Evolutionary conservation across 2,113 vertebrate genomes (phyloP), one percentile per base, ranked within the genome.

Genomic region (Mustelus asterias): DNA sequence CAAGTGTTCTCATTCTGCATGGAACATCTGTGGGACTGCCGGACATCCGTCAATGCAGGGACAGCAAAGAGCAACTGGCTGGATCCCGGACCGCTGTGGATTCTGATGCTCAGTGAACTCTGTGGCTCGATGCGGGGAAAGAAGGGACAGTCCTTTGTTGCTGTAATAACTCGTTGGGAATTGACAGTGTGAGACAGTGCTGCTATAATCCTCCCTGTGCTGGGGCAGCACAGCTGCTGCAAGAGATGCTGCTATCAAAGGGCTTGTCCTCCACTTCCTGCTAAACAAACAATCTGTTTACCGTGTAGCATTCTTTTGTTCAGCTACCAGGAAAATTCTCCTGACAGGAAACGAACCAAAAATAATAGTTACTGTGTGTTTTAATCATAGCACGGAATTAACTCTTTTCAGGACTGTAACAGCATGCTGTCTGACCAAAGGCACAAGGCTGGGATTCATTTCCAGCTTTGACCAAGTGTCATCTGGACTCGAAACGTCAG

Each of bases 201-300:
- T 58, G 37, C 60, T 92, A 16, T 20, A 65, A 65, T 6, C 89
- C 37, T 37, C 60, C 7, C 63, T 20, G n/a, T 18, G 89, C 89
- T 65, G 89, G 86, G 89, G 60, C 60, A n/a, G 60, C n/a, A 58
- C 89, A 93, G 89, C 89, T 93, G 89, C 60, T 93, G 89, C 33
- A 93, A 33, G 60, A 9, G 16, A 37, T 8, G 18, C 89, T 93
- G 58, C 65, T 60, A 93, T 8, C 54, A 10, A 92, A 60, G 58
- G 60, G 60, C 5, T 65, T 65, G 33, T 37, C n/a, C 0, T 37
- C 8, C 58, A 37, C 33, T 65, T 93, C 89, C 33, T 37, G 29
- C 89, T 37, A 37, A 65, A 33, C 89, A 92, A 90, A 92, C 65
- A 65, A 93, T 93, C 89, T 93, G 60, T 93, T 93, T 93, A 65